phyloP scores from a whole-genome alignment of 2,113 vertebrate species.

The Baryphthengus martii region DNA sequence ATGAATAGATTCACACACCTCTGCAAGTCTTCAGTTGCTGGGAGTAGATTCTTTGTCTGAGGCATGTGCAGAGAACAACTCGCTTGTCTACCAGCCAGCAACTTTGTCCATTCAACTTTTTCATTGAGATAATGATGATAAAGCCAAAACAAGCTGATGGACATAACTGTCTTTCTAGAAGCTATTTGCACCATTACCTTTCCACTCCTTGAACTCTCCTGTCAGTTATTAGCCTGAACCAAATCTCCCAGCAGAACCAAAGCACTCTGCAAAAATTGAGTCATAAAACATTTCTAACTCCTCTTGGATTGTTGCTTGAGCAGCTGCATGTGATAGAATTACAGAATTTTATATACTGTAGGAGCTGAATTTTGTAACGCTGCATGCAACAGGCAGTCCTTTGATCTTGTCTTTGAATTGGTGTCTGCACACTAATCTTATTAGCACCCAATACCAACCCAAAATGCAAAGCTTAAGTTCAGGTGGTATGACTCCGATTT shows the following conservation, averaged over 20 bases:
- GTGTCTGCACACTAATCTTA: neutral
- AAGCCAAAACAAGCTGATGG: neutral
- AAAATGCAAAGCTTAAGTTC: neutral
- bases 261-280: neutral
- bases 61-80: neutral
- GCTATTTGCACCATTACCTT: neutral
- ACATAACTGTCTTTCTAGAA: neutral
- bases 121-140: neutral
- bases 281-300: neutral
- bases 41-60: neutral
- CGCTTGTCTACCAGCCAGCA: neutral
- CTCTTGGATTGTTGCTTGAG: neutral
- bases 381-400: neutral
- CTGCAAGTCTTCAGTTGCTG: neutral
- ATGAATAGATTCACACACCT: neutral
- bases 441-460: neutral
- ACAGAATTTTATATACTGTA: neutral
- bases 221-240: neutral
- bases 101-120: neutral
- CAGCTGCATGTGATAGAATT: neutral
- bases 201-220: neutral
- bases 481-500: neutral
- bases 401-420: neutral
- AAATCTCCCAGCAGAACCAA: neutral
- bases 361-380: neutral